These are phyloP conservation scores for Drepana falcataria DNA, from an alignment of 2,888 invertebrate species.

Conservation along the genomic window DNA sequence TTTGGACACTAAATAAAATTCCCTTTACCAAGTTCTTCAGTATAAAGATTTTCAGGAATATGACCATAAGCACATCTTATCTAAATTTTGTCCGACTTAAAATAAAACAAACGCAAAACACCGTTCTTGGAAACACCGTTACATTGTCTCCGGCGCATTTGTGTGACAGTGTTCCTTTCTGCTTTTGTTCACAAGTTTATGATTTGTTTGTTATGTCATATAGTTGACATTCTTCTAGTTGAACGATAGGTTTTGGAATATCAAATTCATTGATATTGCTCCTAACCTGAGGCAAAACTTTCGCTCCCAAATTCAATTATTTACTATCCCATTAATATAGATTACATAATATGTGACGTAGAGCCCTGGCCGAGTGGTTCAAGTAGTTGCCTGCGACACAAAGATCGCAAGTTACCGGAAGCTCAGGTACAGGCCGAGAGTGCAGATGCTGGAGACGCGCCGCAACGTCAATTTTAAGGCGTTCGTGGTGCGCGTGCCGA, in stretches of 20 bases:
- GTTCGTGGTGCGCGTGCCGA: too few relatives aligned
- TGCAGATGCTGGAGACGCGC: too few relatives aligned
- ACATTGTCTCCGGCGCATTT: slow-evolving; percentile 29
- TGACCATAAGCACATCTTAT: slow-evolving; percentile 6
- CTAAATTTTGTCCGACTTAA: slow-evolving; percentile 18
- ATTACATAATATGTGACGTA: too few relatives aligned
- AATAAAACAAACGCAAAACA: slow-evolving; percentile 22
- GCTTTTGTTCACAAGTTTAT: slow-evolving; percentile 24
- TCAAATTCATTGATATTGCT: neutral
- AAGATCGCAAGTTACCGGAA: too few relatives aligned
- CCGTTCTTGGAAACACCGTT: slow-evolving; percentile 33
- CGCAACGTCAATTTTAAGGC: too few relatives aligned
- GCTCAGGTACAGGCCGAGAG: too few relatives aligned
- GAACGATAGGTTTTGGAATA: neutral
- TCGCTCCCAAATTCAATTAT: too few relatives aligned
- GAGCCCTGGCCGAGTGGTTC: too few relatives aligned
- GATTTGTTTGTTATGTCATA: neutral
- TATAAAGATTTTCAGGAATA: neutral
- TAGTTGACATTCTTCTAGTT: neutral
- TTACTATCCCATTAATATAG: too few relatives aligned
- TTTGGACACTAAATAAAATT: too few relatives aligned
- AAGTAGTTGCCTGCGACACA: too few relatives aligned
- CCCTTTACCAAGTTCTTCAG: neutral
- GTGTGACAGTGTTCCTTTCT: slow-evolving; percentile 35
- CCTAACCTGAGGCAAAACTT: too few relatives aligned